These are phyloP conservation scores for Mus caroli DNA, from an alignment of 2,797 vertebrate species.

Conservation along the genomic window DNA sequence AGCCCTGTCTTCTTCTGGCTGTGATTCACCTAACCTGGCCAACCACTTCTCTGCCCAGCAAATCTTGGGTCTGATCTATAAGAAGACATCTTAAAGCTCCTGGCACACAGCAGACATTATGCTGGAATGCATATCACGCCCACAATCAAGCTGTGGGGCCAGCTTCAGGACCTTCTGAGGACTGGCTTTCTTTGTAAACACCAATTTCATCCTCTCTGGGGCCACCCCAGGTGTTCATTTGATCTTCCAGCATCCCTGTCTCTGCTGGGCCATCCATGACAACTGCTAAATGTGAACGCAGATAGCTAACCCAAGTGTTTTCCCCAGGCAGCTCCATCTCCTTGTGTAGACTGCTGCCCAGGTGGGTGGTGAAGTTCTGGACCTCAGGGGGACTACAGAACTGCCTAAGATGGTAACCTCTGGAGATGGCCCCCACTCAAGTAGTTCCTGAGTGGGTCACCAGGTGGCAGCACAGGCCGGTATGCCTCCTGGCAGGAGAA, in stretches of 20 bases:
- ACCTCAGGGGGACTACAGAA: not conserved
- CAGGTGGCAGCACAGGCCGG: slow-evolving; percentile 39
- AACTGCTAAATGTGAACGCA: not conserved
- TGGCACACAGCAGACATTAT: accelerated
- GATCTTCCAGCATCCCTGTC: not conserved
- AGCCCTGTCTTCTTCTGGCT: not conserved
- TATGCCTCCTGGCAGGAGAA: not conserved
- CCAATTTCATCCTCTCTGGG: not conserved
- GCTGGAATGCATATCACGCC: not conserved
- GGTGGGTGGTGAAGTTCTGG: not conserved
- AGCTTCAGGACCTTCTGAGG: not conserved
- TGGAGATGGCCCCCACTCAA: not conserved
- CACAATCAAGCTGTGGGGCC: not conserved
- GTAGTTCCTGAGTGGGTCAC: not conserved
- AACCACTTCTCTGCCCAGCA: not conserved
- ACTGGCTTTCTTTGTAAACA: not conserved
- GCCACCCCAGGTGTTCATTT: not conserved
- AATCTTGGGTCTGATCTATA: not conserved
- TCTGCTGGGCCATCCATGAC: not conserved
- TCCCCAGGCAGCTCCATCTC: not conserved
- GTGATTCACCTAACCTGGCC: not conserved
- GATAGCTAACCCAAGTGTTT: not conserved
- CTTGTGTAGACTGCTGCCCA: not conserved
- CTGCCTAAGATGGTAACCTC: not conserved
- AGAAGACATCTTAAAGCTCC: not conserved